Evolutionary conservation across 2,888 invertebrate species (phyloP), one percentile per base, ranked within the genome.

Genomic region (Papilio demoleus): DNA sequence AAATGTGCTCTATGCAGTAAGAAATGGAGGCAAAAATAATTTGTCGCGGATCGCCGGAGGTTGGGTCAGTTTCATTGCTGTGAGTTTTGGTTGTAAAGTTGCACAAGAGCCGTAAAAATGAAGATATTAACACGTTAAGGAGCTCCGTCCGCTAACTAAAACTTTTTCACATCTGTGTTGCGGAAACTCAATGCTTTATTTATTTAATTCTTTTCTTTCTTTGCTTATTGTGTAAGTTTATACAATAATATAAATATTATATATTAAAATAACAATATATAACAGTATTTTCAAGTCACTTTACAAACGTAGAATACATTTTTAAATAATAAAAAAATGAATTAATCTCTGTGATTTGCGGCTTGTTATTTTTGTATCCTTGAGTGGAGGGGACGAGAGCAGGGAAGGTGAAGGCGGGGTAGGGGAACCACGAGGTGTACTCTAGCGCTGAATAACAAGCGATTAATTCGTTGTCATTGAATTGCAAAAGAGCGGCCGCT

Each of bases 1-100:
- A 81, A 77, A 75, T 59, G 72, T 60, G 76, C 80, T 77, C 72
- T 80, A 77, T 73, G 59, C 4, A 38, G 2, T 40, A 69, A 65
- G 34, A 24, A 45, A 70, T 75, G 74, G 72, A 71, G 78, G 76
- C 74, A 72, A 73, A 69, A 76, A 71, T 77, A 61, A 70, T 72
- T 71, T 40, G 45, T 34, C 40, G 24, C 17, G 1, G 17, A 9
- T 50, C 14, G 19, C 4, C 2, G 17, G n/a, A 14, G 14, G 58
- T 45, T n/a, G 38, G 65, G 65, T 71, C 67, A 64, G 71, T 67
- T 73, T 68, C 66, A 71, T 70, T 68, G 67, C 47, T 68, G 53
- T 45, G 68, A 67, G 68, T 71, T 73, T 68, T 45, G 58, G 58
- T 64, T 66, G 70, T 72, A 70, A 68, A 70, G 71, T 70, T 72